Conservation (phyloP, 2,113 vertebrate species). For the Macroglossus sobrinus region DNA sequence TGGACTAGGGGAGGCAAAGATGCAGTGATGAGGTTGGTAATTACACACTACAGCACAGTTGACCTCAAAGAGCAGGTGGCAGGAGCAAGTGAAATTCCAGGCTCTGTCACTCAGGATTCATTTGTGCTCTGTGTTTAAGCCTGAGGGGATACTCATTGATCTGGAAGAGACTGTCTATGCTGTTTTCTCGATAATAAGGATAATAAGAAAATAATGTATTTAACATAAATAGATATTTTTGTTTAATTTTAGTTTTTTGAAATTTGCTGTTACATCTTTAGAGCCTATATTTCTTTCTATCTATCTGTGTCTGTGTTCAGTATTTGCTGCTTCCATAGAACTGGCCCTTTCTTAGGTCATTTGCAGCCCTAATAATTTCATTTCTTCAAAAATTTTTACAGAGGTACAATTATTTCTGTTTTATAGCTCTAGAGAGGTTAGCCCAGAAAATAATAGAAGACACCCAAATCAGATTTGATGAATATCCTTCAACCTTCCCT, state of each 20-base stretch:
- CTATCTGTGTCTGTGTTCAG: not conserved
- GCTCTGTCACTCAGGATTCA: constrained; percentile 57
- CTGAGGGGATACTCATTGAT: constrained; percentile 57
- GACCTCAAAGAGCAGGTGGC: constrained; percentile 59
- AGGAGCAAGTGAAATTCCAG: constrained; percentile 57
- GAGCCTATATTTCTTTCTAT: not conserved
- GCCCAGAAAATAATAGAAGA: not conserved
- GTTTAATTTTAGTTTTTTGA: not conserved
- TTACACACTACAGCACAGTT: constrained; percentile 54
- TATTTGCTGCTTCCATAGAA: not conserved
- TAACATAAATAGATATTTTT: not conserved
- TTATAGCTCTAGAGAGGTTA: not conserved
- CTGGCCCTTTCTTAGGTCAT: not conserved
- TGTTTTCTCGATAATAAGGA: constrained; percentile 18
- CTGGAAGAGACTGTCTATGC: constrained; percentile 44
- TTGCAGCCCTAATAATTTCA: not conserved
- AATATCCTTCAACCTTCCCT: not conserved
- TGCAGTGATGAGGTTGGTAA: constrained; percentile 40
- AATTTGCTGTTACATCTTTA: not conserved
- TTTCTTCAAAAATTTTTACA: not conserved
- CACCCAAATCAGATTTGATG: not conserved
- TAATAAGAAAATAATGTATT: constrained; percentile 16
- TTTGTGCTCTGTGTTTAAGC: constrained; percentile 26
- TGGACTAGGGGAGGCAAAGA: not conserved
- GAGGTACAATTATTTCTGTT: not conserved